phyloP scores from a whole-genome alignment of 2,888 invertebrate genomes.

The Margaritifera margaritifera region DNA sequence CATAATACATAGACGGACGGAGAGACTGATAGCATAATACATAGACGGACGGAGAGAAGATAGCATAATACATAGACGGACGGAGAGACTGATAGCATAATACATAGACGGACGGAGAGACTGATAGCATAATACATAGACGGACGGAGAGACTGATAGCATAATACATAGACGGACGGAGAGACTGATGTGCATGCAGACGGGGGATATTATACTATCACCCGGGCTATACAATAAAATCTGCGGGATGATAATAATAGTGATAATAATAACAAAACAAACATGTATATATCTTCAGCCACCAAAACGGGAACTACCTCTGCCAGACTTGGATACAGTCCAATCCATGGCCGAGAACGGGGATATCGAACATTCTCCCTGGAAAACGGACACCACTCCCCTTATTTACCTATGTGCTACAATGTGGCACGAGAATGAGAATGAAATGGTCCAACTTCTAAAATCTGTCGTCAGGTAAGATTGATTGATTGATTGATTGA shows the following conservation, averaged over 20 bases:
- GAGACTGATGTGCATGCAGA: no score
- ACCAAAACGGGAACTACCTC: conserved; percentile 30
- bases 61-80: no score
- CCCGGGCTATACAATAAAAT: no score
- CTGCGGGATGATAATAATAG: no score
- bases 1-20: neutral
- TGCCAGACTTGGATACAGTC: conserved; percentile 16
- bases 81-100: no score
- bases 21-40: no score
- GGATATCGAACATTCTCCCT: conserved; percentile 22
- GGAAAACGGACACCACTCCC: conserved; percentile 46
- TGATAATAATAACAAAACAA: no score
- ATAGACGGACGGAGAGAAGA: neutral
- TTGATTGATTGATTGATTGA: neutral
- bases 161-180: neutral
- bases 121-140: neutral
- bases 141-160: no score
- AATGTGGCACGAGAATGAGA: conserved; percentile 72
- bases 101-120: neutral
- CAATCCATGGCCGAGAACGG: conserved; percentile 15
- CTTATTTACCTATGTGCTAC: conserved; percentile 71
- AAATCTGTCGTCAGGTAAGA: conserved; percentile 68
- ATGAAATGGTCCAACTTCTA: conserved; percentile 70
- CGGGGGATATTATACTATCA: no score
- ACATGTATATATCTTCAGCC: conserved; percentile 1